These are phyloP conservation scores for Eucidaris tribuloides DNA, from an alignment of 35 echinoderm and acorn worm species.

Conservation along the genomic window DNA sequence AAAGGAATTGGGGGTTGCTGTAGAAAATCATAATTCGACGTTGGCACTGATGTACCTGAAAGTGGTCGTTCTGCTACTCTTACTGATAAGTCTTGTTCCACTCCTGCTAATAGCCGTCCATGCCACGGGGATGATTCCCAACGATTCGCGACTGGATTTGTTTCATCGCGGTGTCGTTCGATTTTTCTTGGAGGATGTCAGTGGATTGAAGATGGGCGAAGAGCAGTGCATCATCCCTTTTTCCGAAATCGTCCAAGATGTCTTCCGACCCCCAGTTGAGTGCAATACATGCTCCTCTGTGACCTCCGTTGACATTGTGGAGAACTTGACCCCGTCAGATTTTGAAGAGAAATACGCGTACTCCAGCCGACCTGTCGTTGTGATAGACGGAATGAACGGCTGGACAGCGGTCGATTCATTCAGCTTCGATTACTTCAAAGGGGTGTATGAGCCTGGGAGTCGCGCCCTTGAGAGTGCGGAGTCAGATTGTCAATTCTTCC, in stretches of 20 bases:
- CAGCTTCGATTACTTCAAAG: constrained; percentile 70
- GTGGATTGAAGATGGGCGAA: background rate
- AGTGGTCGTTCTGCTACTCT: background rate
- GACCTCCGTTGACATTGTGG: constrained; percentile 29
- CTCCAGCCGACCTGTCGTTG: constrained; percentile 43
- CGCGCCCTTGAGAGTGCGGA: constrained; percentile 37
- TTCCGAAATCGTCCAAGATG: constrained; percentile 26
- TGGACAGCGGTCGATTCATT: constrained; percentile 68
- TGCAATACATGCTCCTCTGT: constrained; percentile 53
- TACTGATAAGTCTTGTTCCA: background rate
- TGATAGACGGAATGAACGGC: constrained; percentile 55
- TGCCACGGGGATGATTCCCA: background rate
- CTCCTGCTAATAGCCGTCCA: background rate
- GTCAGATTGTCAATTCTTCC: constrained; percentile 77
- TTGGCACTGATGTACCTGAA: background rate
- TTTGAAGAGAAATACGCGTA: constrained; percentile 65
- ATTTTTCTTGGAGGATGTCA: background rate
- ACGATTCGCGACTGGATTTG: background rate
- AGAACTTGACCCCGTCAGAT: constrained; percentile 9
- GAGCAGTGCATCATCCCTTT: constrained; percentile 28
- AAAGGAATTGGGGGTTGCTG: background rate
- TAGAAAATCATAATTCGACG: background rate
- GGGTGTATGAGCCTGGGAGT: constrained; percentile 48
- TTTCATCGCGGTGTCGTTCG: background rate
- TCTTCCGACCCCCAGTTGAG: constrained; percentile 69